These are phyloP conservation scores for Ecdyonurus torrentis DNA, from an alignment of 2,888 invertebrate species.

Conservation along the genomic window DNA sequence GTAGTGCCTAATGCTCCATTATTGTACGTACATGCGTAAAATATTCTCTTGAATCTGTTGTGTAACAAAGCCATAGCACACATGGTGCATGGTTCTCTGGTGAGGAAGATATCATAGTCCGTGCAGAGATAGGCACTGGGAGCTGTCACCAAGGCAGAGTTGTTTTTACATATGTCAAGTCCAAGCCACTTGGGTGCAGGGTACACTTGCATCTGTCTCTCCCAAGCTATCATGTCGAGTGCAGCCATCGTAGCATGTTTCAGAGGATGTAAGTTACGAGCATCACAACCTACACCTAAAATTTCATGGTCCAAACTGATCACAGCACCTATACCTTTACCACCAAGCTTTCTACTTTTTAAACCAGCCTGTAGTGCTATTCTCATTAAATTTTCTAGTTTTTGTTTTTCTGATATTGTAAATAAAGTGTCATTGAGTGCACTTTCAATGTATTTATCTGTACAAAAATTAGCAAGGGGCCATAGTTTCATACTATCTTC, in stretches of 20 bases:
- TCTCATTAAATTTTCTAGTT: constrained; percentile 40
- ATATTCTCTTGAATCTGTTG: constrained; percentile 67
- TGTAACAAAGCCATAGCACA: constrained; percentile 92
- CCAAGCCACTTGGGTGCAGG: neutral
- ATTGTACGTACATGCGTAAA: constrained; percentile 42
- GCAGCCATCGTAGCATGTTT: constrained; percentile 75
- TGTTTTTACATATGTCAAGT: neutral
- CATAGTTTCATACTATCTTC: constrained; percentile 41
- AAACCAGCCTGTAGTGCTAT: constrained; percentile 33
- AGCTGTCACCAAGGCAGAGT: neutral
- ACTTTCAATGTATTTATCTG: constrained; percentile 53
- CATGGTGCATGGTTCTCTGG: constrained; percentile 82
- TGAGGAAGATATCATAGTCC: constrained; percentile 66
- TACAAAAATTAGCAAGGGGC: constrained; percentile 68
- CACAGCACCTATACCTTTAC: constrained; percentile 35
- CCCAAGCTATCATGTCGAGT: constrained; percentile 64
- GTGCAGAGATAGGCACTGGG: constrained; percentile 54
- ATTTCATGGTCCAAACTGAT: constrained; percentile 49
- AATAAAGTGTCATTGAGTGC: constrained; percentile 46
- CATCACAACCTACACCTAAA: constrained; percentile 47
- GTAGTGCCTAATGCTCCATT: constrained; percentile 55
- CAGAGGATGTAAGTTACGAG: constrained; percentile 41
- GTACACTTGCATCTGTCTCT: too few species aligned
- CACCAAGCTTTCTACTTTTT: neutral
- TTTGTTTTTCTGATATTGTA: constrained; percentile 28